Evolutionary conservation across 2,113 vertebrate genomes (phyloP), one percentile per base, ranked within the genome.

Genomic region (Rhodinocichla rosea): DNA sequence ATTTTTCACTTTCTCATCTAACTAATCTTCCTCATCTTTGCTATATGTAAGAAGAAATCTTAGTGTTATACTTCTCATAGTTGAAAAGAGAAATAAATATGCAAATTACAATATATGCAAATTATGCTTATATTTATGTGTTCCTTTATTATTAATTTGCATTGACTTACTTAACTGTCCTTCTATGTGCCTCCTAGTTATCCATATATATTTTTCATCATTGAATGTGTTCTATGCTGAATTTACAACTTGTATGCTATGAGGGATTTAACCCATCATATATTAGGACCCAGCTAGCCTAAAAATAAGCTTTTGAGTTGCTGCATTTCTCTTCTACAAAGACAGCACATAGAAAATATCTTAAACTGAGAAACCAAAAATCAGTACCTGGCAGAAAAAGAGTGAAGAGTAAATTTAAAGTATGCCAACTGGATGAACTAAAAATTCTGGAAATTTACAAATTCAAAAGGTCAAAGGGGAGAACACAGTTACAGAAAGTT

Each of bases 401-500:
- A 7, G 2, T 23, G 73, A 39, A 86, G 37, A 91, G 33, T 37
- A 83, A 59, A 67, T 80, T 91, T 95, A 79, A 82, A 96, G 11
- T 90, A 81, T 88, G 30, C 11, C 52, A 92, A 88, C 13, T 71
- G 32, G 33, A 94, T 35, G 91, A 96, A 91, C 12, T 64, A 64
- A 90, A 94, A 87, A 32, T 62, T 82, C 59, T 60, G 80, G 60
- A 45, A 90, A 95, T 92, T 87, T 92, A 42, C 15, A 87, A 89
- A 95, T 67, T 80, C 62, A 94, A 84, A 92, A 88, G 6, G 22
- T 87, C 44, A 96, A 97, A 94, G 83, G 59, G 16, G 70, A 91
- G 87, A 89, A 89, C 80, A 70, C 82, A 69, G 63, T 93, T 94
- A 94, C 77, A 95, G 80, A 95, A 94, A 91, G 71, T 56, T 97